Conservation (phyloP, 1,140 invertebrate genomes). For the Drosophila orena region DNA sequence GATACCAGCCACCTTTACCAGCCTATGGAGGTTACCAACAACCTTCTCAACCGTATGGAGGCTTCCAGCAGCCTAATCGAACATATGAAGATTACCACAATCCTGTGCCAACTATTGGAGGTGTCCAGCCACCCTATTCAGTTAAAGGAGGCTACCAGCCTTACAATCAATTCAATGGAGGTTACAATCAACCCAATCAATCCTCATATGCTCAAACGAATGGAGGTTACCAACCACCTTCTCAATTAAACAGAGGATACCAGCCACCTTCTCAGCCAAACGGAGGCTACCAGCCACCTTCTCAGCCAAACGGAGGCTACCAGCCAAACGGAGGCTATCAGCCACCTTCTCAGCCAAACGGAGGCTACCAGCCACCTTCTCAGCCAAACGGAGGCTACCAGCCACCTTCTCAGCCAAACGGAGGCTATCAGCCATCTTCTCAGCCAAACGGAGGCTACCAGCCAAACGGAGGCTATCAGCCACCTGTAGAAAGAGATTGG, state of each 20-base stretch:
- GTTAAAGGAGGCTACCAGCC: neutral
- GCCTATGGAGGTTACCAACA: neutral
- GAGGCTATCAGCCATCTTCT: neutral
- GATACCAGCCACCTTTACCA: neutral
- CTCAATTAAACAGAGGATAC: neutral
- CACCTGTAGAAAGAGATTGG: neutral
- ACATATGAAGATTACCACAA: neutral
- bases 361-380: neutral
- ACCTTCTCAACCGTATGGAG: neutral
- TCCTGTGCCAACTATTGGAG: neutral
- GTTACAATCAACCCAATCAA: no score
- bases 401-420: neutral
- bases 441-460: neutral
- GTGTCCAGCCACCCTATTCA: neutral
- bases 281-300: neutral
- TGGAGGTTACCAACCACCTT: neutral
- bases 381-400: neutral
- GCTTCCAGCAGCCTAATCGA: neutral
- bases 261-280: neutral
- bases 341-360: neutral
- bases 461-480: neutral
- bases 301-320: neutral
- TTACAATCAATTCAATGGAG: no score
- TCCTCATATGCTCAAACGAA: no score
- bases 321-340: neutral